These are phyloP conservation scores for Drosophila villosipedis DNA, from an alignment of 2,888 invertebrate species.

Conservation along the genomic window DNA sequence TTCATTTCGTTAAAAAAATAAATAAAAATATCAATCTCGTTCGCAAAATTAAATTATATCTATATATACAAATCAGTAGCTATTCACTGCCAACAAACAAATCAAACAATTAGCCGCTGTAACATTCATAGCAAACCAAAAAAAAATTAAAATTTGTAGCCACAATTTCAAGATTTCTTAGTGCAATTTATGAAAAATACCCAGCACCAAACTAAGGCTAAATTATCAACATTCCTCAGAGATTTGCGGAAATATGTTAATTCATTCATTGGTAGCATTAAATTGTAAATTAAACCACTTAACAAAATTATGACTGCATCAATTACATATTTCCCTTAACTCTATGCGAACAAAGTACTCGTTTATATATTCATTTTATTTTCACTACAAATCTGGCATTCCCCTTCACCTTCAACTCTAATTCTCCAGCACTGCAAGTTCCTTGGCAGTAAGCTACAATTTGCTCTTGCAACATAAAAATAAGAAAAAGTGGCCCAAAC, in stretches of 20 bases:
- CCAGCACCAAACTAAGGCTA: conserved; percentile 29
- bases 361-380: conserved; percentile 17
- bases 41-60: conserved; percentile 53
- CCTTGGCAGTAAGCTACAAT: conserved; percentile 30
- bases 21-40: conserved; percentile 46
- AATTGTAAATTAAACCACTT: neutral
- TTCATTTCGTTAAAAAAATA: conserved; percentile 42
- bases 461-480: conserved; percentile 5
- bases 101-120: conserved; percentile 62
- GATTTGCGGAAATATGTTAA: conserved; percentile 53
- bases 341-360: conserved; percentile 13
- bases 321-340: conserved; percentile 43
- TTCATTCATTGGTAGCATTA: conserved; percentile 20
- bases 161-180: conserved; percentile 27
- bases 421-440: conserved; percentile 39
- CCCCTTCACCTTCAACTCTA: conserved; percentile 17
- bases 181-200: conserved; percentile 36
- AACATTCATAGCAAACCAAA: conserved; percentile 52
- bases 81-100: conserved; percentile 40
- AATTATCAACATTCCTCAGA: conserved; percentile 8
- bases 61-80: conserved; percentile 42
- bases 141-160: conserved; percentile 42
- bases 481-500: conserved; percentile 20
- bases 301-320: conserved; percentile 14
- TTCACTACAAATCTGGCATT: conserved; percentile 26